Conservation (phyloP, 2,888 invertebrate genomes). For the Pandemis cinnamomeana region DNA sequence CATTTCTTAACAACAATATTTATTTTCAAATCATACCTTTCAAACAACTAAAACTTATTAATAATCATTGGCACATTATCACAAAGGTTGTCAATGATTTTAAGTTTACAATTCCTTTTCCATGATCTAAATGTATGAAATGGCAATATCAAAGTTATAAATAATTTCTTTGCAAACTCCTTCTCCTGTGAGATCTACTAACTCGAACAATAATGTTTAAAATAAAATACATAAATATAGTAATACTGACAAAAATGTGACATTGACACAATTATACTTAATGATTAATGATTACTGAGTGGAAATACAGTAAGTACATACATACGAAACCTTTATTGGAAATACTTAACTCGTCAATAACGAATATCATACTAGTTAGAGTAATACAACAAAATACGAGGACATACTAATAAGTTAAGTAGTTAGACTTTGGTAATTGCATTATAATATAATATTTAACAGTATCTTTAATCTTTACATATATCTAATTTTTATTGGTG, state of each 20-base stretch:
- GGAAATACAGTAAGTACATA: not conserved
- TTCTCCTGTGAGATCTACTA: slow-evolving; percentile 44
- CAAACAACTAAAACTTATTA: slow-evolving; percentile 60
- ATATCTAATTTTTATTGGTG: slow-evolving; percentile 22
- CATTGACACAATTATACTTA: slow-evolving; percentile 4
- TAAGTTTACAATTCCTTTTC: slow-evolving; percentile 19
- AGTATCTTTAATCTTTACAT: not conserved
- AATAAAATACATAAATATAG: slow-evolving; percentile 33
- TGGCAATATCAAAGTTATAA: slow-evolving; percentile 52
- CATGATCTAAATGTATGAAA: slow-evolving; percentile 37
- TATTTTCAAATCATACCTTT: slow-evolving; percentile 24
- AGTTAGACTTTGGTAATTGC: slow-evolving; percentile 58
- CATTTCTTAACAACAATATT: slow-evolving; percentile 24
- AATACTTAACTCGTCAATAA: not conserved
- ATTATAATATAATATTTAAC: slow-evolving; percentile 16
- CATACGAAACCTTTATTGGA: slow-evolving; percentile 9
- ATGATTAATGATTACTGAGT: not conserved
- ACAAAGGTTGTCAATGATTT: slow-evolving; percentile 82
- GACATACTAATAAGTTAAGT: slow-evolving; percentile 4
- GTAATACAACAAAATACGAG: slow-evolving; percentile 45
- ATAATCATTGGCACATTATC: slow-evolving; percentile 85
- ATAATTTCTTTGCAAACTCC: slow-evolving; percentile 49
- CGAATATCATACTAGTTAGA: slow-evolving; percentile 25
- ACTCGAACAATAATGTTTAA: slow-evolving; percentile 24
- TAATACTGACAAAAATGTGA: slow-evolving; percentile 45